Conservation (phyloP, 2,888 invertebrate genomes). For the Pterobdella sp. region DNA sequence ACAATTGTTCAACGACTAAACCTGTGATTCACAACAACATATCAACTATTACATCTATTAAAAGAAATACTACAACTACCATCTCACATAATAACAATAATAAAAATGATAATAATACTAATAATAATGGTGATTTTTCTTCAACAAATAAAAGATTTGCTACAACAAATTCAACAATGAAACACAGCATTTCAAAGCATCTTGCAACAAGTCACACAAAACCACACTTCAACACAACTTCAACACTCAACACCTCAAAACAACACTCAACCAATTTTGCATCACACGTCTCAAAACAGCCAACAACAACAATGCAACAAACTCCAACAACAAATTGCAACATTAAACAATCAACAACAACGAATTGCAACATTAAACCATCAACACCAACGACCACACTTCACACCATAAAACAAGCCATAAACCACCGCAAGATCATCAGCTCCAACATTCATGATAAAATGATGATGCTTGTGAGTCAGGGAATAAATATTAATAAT, state of each 20-base stretch:
- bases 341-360: background rate
- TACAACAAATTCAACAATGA: too few relatives aligned
- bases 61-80: background rate
- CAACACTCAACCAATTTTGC: background rate
- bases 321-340: background rate
- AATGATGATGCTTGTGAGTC: background rate
- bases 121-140: too few relatives aligned
- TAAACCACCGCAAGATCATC: background rate
- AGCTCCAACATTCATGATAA: background rate
- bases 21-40: too few relatives aligned
- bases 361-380: background rate
- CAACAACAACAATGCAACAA: background rate
- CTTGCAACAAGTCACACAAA: too few relatives aligned
- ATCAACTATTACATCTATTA: background rate
- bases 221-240: background rate
- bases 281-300: background rate
- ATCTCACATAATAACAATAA: background rate
- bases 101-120: background rate
- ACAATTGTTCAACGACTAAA: too few relatives aligned
- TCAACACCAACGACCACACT: background rate
- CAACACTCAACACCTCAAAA: background rate
- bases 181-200: too few relatives aligned
- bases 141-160: too few relatives aligned
- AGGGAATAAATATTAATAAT: background rate
- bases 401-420: background rate